Percentiles rank a stretch among this genome's conserved stretches.
Evolutionary conservation across 1,140 invertebrate genomes (phyloP).

Genomic region (Sitodiplosis mosellana): DNA sequence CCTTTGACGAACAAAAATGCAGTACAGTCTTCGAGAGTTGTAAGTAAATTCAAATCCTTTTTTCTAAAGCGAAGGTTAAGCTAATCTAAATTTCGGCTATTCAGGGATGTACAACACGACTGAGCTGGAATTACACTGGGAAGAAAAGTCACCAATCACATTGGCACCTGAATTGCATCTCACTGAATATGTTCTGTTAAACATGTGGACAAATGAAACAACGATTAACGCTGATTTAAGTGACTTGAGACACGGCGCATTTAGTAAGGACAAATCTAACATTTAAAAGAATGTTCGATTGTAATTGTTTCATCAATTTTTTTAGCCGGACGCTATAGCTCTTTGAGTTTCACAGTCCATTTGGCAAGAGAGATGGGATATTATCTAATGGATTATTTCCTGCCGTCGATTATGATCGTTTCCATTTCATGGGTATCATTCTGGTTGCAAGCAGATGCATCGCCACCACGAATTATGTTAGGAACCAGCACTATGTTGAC

Average conservation of each 20-base stretch:
- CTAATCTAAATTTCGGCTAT: too few species aligned
- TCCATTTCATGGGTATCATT: constrained; percentile 82
- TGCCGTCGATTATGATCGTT: constrained; percentile 74
- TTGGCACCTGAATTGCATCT: constrained; percentile 57
- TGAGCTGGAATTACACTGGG: constrained; percentile 56
- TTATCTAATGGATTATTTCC: constrained; percentile 78
- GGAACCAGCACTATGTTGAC: constrained; percentile 71
- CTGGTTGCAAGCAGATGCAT: constrained; percentile 73
- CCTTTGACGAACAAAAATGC: constrained; percentile 64
- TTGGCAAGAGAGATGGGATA: constrained; percentile 65
- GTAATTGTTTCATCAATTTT: constrained; percentile 1
- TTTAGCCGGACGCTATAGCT: constrained; percentile 66
- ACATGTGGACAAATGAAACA: constrained; percentile 48
- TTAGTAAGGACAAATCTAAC: constrained; percentile 28
- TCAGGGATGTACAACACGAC: constrained; percentile 59
- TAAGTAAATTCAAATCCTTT: constrained; percentile 29
- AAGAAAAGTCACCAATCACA: constrained; percentile 47
- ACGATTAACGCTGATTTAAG: constrained; percentile 42
- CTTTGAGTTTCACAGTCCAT: constrained; percentile 56
- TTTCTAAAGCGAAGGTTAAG: too few species aligned
- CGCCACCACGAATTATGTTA: constrained; percentile 59
- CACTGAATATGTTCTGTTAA: constrained; percentile 58
- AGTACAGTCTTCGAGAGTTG: constrained; percentile 62
- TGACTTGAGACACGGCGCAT: constrained; percentile 47
- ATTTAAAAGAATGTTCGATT: constrained; percentile 3